phyloP scores from a whole-genome alignment of 1,140 invertebrate species.

The Leptinotarsa texana region DNA sequence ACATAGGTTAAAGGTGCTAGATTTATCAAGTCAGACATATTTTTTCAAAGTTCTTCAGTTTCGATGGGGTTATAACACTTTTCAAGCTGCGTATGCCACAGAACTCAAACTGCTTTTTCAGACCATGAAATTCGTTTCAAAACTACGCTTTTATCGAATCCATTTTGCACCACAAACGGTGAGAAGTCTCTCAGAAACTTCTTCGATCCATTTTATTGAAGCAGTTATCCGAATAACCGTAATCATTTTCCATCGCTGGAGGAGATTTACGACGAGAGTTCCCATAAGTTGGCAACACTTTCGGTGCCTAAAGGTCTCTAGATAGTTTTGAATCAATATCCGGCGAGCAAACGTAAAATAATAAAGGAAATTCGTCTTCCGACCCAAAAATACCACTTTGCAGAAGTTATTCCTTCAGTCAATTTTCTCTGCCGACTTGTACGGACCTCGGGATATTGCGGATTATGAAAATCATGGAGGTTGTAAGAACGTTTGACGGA shows the following conservation, averaged over 20 bases:
- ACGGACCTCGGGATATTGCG: neutral
- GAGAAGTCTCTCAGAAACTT: constrained; percentile 2
- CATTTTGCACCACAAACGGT: neutral
- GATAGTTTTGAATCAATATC: constrained; percentile 9
- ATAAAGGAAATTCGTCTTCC: constrained; percentile 13
- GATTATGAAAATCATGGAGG: neutral
- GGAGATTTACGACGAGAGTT: constrained; percentile 5
- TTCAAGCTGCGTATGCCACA: too few species aligned
- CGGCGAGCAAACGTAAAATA: neutral
- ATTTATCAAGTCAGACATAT: too few species aligned
- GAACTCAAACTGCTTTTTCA: too few species aligned
- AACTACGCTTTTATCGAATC: too few species aligned
- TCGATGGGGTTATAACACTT: too few species aligned
- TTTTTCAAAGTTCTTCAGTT: too few species aligned
- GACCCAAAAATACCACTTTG: neutral
- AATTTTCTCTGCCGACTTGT: neutral
- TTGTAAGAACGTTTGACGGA: neutral
- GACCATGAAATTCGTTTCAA: too few species aligned
- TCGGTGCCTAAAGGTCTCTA: neutral
- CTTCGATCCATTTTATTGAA: constrained; percentile 10
- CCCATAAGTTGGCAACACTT: constrained; percentile 16
- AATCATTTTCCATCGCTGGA: constrained; percentile 7
- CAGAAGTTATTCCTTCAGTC: neutral
- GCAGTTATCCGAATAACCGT: constrained; percentile 7
- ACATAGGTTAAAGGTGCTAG: too few species aligned